These are phyloP conservation scores for Troides aeacus DNA, from an alignment of 2,888 invertebrate genomes.

Conservation along the genomic window DNA sequence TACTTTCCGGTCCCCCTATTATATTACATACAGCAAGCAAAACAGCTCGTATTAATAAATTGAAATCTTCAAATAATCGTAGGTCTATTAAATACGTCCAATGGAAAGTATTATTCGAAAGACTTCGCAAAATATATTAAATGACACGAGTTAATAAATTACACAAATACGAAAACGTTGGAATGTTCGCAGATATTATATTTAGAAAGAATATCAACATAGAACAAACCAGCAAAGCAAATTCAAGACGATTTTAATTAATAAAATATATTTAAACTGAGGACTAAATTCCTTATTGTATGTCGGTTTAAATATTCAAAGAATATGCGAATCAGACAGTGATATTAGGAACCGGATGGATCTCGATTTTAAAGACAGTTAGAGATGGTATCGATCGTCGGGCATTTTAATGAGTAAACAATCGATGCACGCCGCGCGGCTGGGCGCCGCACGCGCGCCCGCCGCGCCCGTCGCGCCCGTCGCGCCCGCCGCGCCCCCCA, in stretches of 20 bases:
- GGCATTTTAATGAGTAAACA: conserved; percentile 80
- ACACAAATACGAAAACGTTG: not conserved
- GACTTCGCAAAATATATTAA: no score
- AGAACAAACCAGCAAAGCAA: not conserved
- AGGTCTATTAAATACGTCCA: no score
- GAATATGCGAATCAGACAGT: conserved; percentile 46
- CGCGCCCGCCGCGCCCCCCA: conserved; percentile 23
- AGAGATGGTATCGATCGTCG: conserved; percentile 75
- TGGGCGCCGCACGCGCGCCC: conserved; percentile 72
- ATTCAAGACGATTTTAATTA: no score
- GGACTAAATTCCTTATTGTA: not conserved
- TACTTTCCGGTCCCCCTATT: no score
- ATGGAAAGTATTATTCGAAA: no score
- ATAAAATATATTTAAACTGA: not conserved
- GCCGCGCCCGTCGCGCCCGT: conserved; percentile 33
- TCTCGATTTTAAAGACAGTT: conserved; percentile 59
- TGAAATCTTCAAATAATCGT: no score
- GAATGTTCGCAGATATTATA: not conserved
- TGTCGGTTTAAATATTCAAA: conserved; percentile 4
- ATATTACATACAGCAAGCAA: no score
- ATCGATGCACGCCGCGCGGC: conserved; percentile 77
- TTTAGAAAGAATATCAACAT: not conserved
- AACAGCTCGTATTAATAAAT: no score
- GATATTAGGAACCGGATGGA: conserved; percentile 52
- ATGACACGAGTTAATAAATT: no score